A percentile compares a stretch with the other conserved stretches of the same genome.
phyloP scores from a whole-genome alignment of 2,797 vertebrate species.

The Pseudomugil gertrudae region DNA sequence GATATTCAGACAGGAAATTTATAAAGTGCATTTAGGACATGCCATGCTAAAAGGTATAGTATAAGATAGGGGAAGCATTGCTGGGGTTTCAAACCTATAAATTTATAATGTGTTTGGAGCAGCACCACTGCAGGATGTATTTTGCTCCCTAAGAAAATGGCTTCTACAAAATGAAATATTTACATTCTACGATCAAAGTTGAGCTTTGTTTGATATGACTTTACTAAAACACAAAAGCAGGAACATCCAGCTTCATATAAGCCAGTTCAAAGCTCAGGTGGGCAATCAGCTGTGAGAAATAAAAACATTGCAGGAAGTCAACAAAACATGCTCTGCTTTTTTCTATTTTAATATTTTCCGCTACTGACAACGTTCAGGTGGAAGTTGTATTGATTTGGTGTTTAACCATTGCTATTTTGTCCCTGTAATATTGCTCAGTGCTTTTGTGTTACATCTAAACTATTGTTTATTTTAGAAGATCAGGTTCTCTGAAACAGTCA shows the following conservation, averaged over 20 bases:
- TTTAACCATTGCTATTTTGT: slow-evolving; percentile 47
- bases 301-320: too few species aligned
- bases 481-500: slow-evolving; percentile 32
- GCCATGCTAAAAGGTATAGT: slow-evolving; percentile 73
- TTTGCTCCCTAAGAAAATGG: slow-evolving; percentile 68
- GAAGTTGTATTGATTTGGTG: slow-evolving; percentile 37
- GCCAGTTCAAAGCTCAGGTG: slow-evolving; percentile 15
- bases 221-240: slow-evolving; percentile 49
- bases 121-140: slow-evolving; percentile 69
- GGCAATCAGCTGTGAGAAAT: slow-evolving; percentile 23
- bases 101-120: slow-evolving; percentile 83
- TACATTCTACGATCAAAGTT: slow-evolving; percentile 74
- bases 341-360: slow-evolving; percentile 28
- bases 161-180: slow-evolving; percentile 83
- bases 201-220: slow-evolving; percentile 63
- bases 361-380: slow-evolving; percentile 40
- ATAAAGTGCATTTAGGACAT: slow-evolving; percentile 68
- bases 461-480: slow-evolving; percentile 34
- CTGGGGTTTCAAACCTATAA: slow-evolving; percentile 77
- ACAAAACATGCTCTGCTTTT: slow-evolving; percentile 24
- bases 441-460: slow-evolving; percentile 32
- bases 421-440: slow-evolving; percentile 35
- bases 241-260: slow-evolving; percentile 26
- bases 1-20: slow-evolving; percentile 67
- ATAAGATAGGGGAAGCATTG: slow-evolving; percentile 75